Evolutionary conservation across 2,888 invertebrate genomes (phyloP).

Genomic region (Drosophila subquinaria): DNA sequence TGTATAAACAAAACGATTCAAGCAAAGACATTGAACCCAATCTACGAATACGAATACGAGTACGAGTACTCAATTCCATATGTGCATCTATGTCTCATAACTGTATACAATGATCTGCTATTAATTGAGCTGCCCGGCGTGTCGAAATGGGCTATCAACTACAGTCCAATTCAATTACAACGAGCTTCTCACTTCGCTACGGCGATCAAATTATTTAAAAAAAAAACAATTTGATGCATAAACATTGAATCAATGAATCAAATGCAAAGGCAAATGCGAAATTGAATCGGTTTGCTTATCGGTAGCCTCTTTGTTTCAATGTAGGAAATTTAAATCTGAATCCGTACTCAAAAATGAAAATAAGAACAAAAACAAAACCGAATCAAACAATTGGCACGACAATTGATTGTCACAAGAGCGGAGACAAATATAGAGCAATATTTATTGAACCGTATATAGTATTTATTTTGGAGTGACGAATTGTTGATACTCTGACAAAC

Average conservation of each 20-base stretch:
- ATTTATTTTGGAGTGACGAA: slow-evolving; percentile 1
- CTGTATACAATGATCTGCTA: slow-evolving; percentile 25
- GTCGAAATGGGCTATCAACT: slow-evolving; percentile 11
- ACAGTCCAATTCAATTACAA: slow-evolving; percentile 17
- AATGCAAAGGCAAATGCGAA: slow-evolving; percentile 27
- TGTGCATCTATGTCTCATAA: slow-evolving; percentile 26
- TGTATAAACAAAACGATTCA: slow-evolving; percentile 27
- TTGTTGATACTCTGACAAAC: slow-evolving; percentile 4
- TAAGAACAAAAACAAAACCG: slow-evolving; percentile 13
- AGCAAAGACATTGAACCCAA: slow-evolving; percentile 69
- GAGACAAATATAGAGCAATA: slow-evolving; percentile 12
- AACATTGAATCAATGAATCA: slow-evolving; percentile 19
- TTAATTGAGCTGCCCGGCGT: slow-evolving; percentile 54
- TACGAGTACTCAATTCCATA: slow-evolving; percentile 34
- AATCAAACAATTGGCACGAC: slow-evolving; percentile 20
- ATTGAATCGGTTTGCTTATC: slow-evolving; percentile 36
- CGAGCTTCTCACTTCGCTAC: slow-evolving; percentile 6
- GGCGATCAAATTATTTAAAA: slow-evolving; percentile 6
- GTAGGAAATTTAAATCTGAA: slow-evolving; percentile 22
- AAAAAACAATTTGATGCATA: slow-evolving; percentile 7
- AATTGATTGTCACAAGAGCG: slow-evolving; percentile 27
- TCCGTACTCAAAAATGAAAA: slow-evolving; percentile 24
- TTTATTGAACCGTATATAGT: slow-evolving; percentile 1
- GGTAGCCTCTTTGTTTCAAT: slow-evolving; percentile 34
- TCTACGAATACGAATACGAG: slow-evolving; percentile 16